Evolutionary conservation across 1,140 invertebrate genomes (phyloP).

Genomic region (Danaus melanippus): DNA sequence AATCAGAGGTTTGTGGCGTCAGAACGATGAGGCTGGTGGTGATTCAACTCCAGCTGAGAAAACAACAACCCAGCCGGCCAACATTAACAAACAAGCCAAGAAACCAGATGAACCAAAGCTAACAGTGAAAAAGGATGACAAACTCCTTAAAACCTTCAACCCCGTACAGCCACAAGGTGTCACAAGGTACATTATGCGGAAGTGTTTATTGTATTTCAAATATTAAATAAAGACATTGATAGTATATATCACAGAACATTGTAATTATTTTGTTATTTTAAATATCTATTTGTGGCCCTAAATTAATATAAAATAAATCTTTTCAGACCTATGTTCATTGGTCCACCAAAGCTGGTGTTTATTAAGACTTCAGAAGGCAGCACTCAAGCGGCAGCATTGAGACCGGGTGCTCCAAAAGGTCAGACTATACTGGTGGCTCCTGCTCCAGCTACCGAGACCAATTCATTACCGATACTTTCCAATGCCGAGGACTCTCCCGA

Average conservation of each 20-base stretch:
- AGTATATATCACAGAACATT: no score
- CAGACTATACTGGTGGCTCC: constrained; percentile 66
- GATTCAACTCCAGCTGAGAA: constrained; percentile 43
- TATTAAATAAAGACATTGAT: constrained; percentile 1
- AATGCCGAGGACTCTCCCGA: constrained; percentile 41
- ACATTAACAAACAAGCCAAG: constrained; percentile 39
- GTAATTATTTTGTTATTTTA: no score
- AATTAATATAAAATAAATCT: no score
- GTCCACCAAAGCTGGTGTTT: constrained; percentile 67
- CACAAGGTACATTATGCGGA: constrained; percentile 30
- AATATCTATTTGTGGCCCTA: no score
- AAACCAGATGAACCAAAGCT: constrained; percentile 61
- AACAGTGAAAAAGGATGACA: constrained; percentile 69
- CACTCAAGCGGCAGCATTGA: constrained; percentile 43
- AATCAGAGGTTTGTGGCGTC: constrained; percentile 81
- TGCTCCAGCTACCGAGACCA: constrained; percentile 30
- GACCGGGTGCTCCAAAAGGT: constrained; percentile 51
- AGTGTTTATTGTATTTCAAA: neutral
- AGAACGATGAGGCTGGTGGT: constrained; percentile 69
- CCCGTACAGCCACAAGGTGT: constrained; percentile 46
- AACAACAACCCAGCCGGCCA: constrained; percentile 29
- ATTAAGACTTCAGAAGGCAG: constrained; percentile 64
- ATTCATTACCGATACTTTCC: constrained; percentile 19
- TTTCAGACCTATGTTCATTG: constrained; percentile 66
- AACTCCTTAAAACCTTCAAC: constrained; percentile 59